These are phyloP conservation scores for Canis aureus DNA, from an alignment of 2,113 vertebrate species.

Conservation along the genomic window DNA sequence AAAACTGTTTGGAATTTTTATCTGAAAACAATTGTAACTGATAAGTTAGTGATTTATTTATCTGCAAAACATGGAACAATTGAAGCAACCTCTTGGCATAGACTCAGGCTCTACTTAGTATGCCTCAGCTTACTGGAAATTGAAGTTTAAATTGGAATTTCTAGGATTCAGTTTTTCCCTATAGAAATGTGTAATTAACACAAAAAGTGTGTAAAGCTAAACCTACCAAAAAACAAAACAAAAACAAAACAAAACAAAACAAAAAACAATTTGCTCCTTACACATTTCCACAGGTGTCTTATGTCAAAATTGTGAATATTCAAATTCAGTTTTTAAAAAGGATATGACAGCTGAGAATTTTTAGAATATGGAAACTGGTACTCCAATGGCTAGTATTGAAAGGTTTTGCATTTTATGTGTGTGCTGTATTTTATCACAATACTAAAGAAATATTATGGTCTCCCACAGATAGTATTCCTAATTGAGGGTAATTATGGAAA, in stretches of 20 bases:
- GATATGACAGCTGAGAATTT: background rate
- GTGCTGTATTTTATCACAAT: background rate
- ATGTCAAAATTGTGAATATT: background rate
- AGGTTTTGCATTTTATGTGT: background rate
- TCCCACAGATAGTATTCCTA: background rate
- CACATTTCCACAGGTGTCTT: background rate
- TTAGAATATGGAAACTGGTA: background rate
- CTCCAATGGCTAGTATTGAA: background rate
- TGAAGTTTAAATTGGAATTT: background rate
- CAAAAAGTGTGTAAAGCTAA: background rate
- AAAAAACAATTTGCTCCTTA: background rate
- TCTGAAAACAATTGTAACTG: background rate
- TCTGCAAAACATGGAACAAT: background rate
- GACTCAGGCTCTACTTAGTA: background rate
- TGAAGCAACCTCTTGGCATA: background rate
- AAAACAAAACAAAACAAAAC: too few species aligned
- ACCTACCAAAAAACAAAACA: background rate
- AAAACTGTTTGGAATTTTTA: conserved; percentile 28
- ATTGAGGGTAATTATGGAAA: background rate
- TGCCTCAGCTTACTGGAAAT: background rate
- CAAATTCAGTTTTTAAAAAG: background rate
- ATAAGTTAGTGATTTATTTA: background rate
- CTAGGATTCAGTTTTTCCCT: background rate
- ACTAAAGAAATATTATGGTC: background rate
- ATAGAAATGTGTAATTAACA: background rate